Base-by-base conservation (phyloP, 2,113 vertebrate species). In the Sinocyclocheilus rhinocerous region DNA sequence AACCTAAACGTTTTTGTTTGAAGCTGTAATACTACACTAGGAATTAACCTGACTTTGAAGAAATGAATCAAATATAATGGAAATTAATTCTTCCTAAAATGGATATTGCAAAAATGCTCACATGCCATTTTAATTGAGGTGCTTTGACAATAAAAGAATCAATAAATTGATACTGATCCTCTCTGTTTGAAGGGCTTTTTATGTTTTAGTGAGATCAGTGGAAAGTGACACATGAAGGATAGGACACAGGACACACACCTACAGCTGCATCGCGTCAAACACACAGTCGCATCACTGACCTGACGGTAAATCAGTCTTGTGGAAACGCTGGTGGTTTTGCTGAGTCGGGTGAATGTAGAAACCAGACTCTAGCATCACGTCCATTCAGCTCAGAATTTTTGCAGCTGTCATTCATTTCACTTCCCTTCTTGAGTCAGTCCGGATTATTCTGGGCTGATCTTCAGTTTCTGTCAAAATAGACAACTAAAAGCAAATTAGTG, bases 361-460 rank as follows among this genome's bases (percentile, higher is more conserved):
- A 52, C 16, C 7, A 50, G 33, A 11, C 20, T 29, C 20, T 29
- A 18, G 45, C 45, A 26, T 7, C 7, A 16, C 13, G 26, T 26
- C 29, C 3, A 61, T 39, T 6, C 76, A 61, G 52, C 10, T 52
- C 9, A 80, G 67, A 29, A 16, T 50, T 50, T 11, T 50, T 45
- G 0, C 1, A 12, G 11, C 48, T 13, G 11, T 50, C 48, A 4
- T 50, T 50, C 12, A 4, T 50, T 50, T 4, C 11, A 50, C 89
- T 94, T 94, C 90, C 88, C 87, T 55, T 72, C 22, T 72, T 15
- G 22, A 67, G 52, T 65, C 42, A 73, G 2, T 26, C 76, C 26
- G 39, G 61, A 24, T n/a, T 73, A 26, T 85, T 79, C 69, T 29
- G 7, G 16, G 15, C 42, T 52, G 79, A 24, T 67, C 22, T 26